A percentile compares a stretch with the other conserved stretches of the same genome.
Evolutionary conservation across 2,113 vertebrate species (phyloP).

Genomic region (Hypanus sabinus): DNA sequence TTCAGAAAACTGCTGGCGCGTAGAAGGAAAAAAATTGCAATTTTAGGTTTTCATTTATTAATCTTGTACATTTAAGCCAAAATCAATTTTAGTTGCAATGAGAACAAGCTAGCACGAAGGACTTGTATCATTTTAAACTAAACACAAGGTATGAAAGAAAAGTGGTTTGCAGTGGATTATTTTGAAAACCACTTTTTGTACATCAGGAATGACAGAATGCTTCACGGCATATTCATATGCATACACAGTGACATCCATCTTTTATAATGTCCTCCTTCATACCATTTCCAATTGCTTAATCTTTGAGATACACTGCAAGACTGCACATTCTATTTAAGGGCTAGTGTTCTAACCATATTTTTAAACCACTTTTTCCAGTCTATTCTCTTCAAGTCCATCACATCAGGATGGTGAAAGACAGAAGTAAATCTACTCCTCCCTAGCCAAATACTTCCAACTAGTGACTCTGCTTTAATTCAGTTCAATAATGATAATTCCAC

Average conservation of each 20-base stretch:
- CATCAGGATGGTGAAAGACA: background rate
- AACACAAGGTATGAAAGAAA: background rate
- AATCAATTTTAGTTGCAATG: background rate
- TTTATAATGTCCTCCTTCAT: slow-evolving; percentile 1
- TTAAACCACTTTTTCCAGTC: background rate
- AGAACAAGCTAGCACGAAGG: background rate
- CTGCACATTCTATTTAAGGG: slow-evolving; percentile 6
- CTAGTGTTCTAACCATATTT: background rate
- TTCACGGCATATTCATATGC: background rate
- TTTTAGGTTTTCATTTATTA: background rate
- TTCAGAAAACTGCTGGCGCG: background rate
- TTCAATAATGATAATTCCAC: background rate
- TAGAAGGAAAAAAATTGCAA: background rate
- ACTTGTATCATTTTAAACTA: background rate
- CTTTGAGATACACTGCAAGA: slow-evolving; percentile 1
- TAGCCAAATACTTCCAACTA: background rate
- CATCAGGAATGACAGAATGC: background rate
- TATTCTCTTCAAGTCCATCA: background rate
- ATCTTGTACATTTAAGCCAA: background rate
- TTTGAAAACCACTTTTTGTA: slow-evolving; percentile 6
- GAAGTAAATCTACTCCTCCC: background rate
- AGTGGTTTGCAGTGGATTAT: too few species aligned
- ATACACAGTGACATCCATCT: background rate
- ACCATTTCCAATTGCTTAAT: slow-evolving; percentile 28
- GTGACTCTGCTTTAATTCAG: background rate